Evolutionary conservation across 1,140 invertebrate genomes (phyloP), one percentile per base, ranked within the genome.

Genomic region (Drosophila obscura): DNA sequence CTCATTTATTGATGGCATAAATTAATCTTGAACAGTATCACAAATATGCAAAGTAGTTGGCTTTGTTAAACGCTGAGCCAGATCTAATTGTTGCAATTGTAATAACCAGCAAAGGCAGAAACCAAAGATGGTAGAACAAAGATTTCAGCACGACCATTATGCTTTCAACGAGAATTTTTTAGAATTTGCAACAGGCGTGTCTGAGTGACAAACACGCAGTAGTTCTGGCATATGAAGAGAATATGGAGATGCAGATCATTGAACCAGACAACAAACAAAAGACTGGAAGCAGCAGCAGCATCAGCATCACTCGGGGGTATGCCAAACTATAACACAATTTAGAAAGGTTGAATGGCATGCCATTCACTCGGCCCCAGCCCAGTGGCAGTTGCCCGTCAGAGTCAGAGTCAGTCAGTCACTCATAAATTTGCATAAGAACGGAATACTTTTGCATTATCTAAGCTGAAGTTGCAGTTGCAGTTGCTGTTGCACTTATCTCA

Each of bases 341-440:
- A 85, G 79, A 87, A 88, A 87, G 79, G 83, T 83, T 87, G 71
- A 82, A 81, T 81, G 73, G 82, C 81, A 78, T 68, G 83, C 82
- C 82, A 81, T 84, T 84, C 82, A 77, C 80, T 61, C 44, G 61
- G 49, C 16, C 45, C 26, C 31, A 49, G 62, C 53, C 64, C 60
- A 59, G 61, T 80, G 77, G 57, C 77, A 84, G 81, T 71, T 73
- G 52, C 60, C 77, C 65, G 53, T 81, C 64, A 58, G 59, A 74
- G 60, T 66, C 78, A 68, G 55, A 68, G 55, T 56, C 74, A 66
- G 69, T 77, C 76, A 79, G 81, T 87, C 75, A 88, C 64, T 85
- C 83, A 88, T 88, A 88, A 88, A 88, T 88, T 88, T 88, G 76
- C 83, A 88, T 88, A 88, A 69, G 52, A 73, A 80, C 60, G 59